A percentile compares a stretch with the other conserved stretches of the same genome.
Conservation (phyloP, 2,113 vertebrate species). For the Rousettus leschenaultii region DNA sequence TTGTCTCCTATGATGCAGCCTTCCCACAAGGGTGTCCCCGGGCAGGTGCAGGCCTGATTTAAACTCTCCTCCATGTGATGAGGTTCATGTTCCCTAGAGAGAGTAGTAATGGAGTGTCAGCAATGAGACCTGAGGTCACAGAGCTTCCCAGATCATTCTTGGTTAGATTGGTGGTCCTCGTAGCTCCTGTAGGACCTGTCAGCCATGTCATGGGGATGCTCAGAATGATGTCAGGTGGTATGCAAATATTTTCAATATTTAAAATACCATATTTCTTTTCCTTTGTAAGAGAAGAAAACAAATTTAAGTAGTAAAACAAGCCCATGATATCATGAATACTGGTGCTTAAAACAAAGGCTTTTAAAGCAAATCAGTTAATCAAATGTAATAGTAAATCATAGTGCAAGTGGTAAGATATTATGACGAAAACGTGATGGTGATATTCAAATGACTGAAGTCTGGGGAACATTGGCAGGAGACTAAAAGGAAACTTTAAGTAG, state of each 20-base stretch:
- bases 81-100: background rate
- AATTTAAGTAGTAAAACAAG: background rate
- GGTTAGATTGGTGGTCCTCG: background rate
- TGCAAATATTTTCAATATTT: slow-evolving; percentile 25
- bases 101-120: background rate
- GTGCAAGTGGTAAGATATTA: background rate
- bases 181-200: background rate
- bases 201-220: background rate
- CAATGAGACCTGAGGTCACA: background rate
- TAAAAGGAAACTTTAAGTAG: background rate
- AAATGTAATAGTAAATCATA: slow-evolving; percentile 25
- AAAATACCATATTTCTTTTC: background rate
- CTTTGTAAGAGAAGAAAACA: slow-evolving; percentile 14
- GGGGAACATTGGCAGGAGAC: background rate
- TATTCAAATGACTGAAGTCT: background rate
- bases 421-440: background rate
- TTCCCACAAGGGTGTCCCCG: background rate
- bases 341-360: slow-evolving; percentile 12
- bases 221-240: background rate
- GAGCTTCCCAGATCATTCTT: background rate
- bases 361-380: slow-evolving; percentile 19
- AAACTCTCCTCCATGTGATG: background rate
- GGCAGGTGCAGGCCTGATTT: background rate
- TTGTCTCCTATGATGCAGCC: background rate
- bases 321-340: background rate